Evolutionary conservation across 2,888 invertebrate species (phyloP).

Genomic region (Beris chalybata): DNA sequence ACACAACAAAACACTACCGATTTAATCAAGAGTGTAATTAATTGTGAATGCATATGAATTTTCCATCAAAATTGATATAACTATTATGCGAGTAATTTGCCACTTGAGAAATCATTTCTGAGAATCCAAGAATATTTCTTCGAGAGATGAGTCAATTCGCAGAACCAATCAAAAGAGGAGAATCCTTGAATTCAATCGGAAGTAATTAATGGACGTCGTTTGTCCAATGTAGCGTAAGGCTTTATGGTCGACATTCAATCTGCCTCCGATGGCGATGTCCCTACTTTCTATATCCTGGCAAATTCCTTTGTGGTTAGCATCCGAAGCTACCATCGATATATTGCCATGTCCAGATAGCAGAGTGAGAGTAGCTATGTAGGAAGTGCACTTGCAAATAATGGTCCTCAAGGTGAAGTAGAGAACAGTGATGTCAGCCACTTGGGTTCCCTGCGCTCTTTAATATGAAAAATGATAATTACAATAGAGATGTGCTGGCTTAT

Average conservation of each 20-base stretch:
- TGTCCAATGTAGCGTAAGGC: conserved; percentile 26
- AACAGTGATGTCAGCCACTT: neutral
- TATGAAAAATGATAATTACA: conserved; percentile 7
- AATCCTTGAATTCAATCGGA: conserved; percentile 30
- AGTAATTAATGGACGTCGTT: conserved; percentile 32
- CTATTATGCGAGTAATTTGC: neutral
- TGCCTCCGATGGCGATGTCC: neutral
- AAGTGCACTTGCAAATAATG: conserved; percentile 28
- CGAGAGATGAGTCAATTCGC: conserved; percentile 18
- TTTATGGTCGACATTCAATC: conserved; percentile 27
- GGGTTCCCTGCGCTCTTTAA: neutral
- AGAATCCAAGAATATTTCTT: neutral
- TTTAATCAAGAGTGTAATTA: too few relatives aligned
- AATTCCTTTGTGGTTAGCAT: conserved; percentile 15
- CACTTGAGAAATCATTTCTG: neutral
- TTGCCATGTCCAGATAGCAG: conserved; percentile 15
- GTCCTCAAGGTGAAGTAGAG: neutral
- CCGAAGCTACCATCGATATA: conserved; percentile 15
- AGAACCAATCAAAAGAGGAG: conserved; percentile 4
- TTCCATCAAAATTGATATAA: too few relatives aligned
- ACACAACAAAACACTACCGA: too few relatives aligned
- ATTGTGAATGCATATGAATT: too few relatives aligned
- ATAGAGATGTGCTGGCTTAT: neutral
- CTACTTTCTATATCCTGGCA: too few relatives aligned
- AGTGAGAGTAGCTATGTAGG: conserved; percentile 11